A percentile compares a stretch with the other conserved stretches of the same genome.
Evolutionary conservation across 2,888 invertebrate genomes (phyloP).

Genomic region (Nomada hirtipes): DNA sequence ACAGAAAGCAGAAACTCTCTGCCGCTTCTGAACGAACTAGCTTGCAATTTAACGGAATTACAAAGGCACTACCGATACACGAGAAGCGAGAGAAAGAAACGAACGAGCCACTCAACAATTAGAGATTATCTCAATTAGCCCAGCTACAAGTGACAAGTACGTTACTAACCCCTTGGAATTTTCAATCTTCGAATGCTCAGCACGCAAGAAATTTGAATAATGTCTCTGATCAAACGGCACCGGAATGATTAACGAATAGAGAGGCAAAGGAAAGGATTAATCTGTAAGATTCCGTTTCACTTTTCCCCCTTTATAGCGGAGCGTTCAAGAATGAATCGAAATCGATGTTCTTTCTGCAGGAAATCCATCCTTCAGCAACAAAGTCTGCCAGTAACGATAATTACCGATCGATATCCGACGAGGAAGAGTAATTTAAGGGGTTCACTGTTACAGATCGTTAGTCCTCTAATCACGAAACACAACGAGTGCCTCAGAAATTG

Average conservation of each 20-base stretch:
- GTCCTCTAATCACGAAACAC: slow-evolving; percentile 11
- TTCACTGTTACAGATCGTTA: slow-evolving; percentile 8
- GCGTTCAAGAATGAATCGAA: neutral
- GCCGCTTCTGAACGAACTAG: slow-evolving; percentile 32
- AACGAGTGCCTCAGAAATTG: slow-evolving; percentile 47
- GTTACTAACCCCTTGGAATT: slow-evolving; percentile 9
- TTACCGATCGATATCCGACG: slow-evolving; percentile 40
- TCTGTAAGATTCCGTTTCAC: neutral
- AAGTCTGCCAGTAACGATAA: slow-evolving; percentile 23
- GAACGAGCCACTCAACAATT: slow-evolving; percentile 23
- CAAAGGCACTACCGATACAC: slow-evolving; percentile 37
- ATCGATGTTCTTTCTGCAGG: slow-evolving; percentile 1
- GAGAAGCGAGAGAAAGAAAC: slow-evolving; percentile 1
- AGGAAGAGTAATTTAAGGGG: slow-evolving; percentile 11
- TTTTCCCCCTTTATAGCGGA: neutral
- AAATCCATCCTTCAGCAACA: slow-evolving; percentile 19
- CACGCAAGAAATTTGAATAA: slow-evolving; percentile 13
- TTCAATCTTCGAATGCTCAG: slow-evolving; percentile 6
- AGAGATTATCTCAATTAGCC: slow-evolving; percentile 26
- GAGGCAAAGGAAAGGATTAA: neutral
- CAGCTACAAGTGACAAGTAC: neutral
- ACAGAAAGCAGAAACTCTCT: slow-evolving; percentile 65
- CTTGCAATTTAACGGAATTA: slow-evolving; percentile 41
- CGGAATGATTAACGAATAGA: slow-evolving; percentile 27
- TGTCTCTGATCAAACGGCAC: slow-evolving; percentile 11